A percentile compares a stretch with the other conserved stretches of the same genome.
These are phyloP conservation scores for Drosophila pseudoobscura DNA, from an alignment of 1,140 invertebrate genomes.

Conservation along the genomic window DNA sequence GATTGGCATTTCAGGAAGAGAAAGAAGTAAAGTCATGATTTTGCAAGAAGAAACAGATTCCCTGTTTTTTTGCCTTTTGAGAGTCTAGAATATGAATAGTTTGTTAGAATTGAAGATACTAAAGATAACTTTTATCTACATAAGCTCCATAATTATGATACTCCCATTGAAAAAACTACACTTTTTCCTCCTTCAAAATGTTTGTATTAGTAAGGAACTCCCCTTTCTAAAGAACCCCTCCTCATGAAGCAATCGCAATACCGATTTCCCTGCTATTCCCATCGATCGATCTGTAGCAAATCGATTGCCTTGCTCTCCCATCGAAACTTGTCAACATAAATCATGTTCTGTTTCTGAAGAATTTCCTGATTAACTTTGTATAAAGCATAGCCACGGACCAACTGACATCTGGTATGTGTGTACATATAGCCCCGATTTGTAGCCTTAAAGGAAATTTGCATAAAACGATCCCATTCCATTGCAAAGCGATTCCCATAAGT, in stretches of 20 bases:
- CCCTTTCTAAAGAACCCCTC: no score
- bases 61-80: no score
- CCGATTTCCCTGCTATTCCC: neutral
- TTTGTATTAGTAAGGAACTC: no score
- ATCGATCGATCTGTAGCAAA: neutral
- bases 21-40: neutral
- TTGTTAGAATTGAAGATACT: no score
- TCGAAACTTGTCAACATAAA: conserved; percentile 51
- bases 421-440: conserved; percentile 2
- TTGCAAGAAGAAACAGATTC: no score
- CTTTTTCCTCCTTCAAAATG: no score
- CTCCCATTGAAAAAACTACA: no score
- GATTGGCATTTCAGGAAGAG: neutral
- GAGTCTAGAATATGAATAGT: no score
- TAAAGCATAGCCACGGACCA: neutral
- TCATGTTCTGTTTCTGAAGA: conserved; percentile 45
- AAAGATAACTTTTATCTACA: no score
- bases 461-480: conserved; percentile 4
- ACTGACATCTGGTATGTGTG: conserved; percentile 3
- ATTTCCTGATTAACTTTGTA: conserved; percentile 49
- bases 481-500: conserved; percentile 14
- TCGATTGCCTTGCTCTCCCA: conserved; percentile 26
- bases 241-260: neutral
- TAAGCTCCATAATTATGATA: no score
- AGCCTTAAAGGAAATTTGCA: conserved; percentile 26